phyloP scores from a whole-genome alignment of 2,797 vertebrate genomes.

The Cryptoprocta ferox region DNA sequence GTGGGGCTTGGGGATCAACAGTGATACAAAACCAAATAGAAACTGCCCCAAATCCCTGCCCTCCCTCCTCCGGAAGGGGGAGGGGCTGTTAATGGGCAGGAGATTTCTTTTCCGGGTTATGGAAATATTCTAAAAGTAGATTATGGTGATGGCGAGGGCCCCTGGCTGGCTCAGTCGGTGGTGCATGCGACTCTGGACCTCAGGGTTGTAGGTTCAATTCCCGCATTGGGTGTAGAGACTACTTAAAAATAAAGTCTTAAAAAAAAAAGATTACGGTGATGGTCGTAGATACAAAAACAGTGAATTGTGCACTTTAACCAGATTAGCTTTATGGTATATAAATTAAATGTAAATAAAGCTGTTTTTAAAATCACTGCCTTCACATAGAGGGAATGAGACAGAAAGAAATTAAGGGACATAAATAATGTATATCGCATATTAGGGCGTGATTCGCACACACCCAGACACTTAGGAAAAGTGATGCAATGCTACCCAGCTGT shows the following conservation, averaged over 20 bases:
- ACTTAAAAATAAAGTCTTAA: too few species aligned
- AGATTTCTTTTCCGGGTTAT: neutral
- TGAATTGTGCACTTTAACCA: neutral
- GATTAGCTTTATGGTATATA: neutral
- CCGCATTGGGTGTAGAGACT: too few species aligned
- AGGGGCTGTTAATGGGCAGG: neutral
- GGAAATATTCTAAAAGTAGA: slow-evolving; percentile 34
- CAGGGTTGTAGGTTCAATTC: too few species aligned
- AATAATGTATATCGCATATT: neutral
- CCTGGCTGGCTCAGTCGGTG: too few species aligned
- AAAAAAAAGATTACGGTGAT: neutral
- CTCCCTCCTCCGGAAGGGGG: neutral
- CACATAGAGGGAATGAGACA: neutral
- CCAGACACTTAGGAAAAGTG: neutral
- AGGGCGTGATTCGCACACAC: neutral
- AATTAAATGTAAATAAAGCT: neutral
- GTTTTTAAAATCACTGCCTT: slow-evolving; percentile 3
- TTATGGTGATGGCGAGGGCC: neutral
- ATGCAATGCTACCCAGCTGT: neutral
- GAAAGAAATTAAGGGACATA: neutral
- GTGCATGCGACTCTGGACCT: too few species aligned
- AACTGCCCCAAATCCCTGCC: neutral
- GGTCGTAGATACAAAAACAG: neutral
- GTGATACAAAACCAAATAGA: neutral
- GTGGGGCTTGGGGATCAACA: neutral